Conservation (phyloP, 2,113 vertebrate genomes). For the Acrocephalus kingi region DNA sequence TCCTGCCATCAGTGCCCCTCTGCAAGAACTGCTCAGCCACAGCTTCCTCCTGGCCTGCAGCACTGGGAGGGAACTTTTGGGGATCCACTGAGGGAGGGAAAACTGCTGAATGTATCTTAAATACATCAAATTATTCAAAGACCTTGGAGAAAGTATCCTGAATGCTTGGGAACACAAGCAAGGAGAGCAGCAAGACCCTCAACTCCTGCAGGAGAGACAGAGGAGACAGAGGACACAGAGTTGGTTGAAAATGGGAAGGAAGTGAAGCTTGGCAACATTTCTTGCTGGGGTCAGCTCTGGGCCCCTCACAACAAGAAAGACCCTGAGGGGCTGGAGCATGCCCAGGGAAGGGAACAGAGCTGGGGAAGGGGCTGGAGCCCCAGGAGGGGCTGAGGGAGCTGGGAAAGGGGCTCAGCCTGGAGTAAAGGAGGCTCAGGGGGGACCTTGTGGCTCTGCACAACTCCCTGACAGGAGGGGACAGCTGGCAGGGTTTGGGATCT, state of each 20-base stretch:
- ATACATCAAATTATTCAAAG: not conserved
- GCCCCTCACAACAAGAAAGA: not conserved
- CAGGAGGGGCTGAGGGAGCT: not conserved
- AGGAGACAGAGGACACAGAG: not conserved
- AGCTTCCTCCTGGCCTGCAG: not conserved
- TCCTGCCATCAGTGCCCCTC: accelerated
- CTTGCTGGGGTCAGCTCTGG: not conserved
- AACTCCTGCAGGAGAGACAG: not conserved
- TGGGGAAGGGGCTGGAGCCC: not conserved
- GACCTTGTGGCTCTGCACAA: not conserved
- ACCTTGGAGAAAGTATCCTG: not conserved
- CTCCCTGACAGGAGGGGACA: not conserved
- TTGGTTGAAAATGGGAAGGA: not conserved
- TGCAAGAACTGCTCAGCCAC: not conserved
- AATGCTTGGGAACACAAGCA: not conserved
- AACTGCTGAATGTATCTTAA: not conserved
- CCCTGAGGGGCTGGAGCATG: accelerated
- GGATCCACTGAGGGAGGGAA: not conserved
- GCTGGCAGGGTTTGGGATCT: accelerated
- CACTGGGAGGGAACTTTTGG: not conserved
- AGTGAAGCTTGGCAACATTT: not conserved
- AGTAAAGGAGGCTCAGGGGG: not conserved
- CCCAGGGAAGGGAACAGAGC: not conserved
- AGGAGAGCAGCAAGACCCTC: not conserved
- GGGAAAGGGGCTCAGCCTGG: not conserved